Evolutionary conservation across 2,888 invertebrate genomes (phyloP), one percentile per base, ranked within the genome.

Genomic region (Metopia argyrocephala): DNA sequence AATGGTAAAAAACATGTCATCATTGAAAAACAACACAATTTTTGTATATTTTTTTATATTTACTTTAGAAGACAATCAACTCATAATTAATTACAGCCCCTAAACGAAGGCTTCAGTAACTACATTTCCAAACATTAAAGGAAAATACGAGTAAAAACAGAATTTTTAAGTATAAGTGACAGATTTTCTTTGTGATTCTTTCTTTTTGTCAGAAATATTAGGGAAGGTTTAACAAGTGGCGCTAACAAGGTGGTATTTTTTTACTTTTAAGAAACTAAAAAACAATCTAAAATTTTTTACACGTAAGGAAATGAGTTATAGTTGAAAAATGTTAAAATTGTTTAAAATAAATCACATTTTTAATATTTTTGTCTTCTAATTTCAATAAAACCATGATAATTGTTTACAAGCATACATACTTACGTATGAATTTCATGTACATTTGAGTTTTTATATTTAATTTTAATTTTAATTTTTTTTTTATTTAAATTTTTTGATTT

Each of bases 241-340:
- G 87, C 86, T 85, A 85, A 84, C 86, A 85, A 83, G 85, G 85
- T 85, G 86, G 86, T 81, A 86, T 85, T 86, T 85, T 84, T 86
- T 85, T 83, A n/a, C n/a, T n/a, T n/a, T n/a, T n/a, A n/a, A n/a
- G n/a, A n/a, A n/a, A n/a, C n/a, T n/a, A n/a, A n/a, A n/a, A n/a
- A n/a, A n/a, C n/a, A n/a, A n/a, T n/a, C n/a, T n/a, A n/a, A n/a
- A n/a, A n/a, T n/a, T n/a, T n/a, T n/a, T n/a, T n/a, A n/a, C n/a
- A 54, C 27, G 23, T 25, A 7, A 7, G 15, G 21, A 46, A 56
- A 71, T 79, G 66, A 79, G 52, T 76, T 79, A 79, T 71, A 31
- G 46, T 3, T 27, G 69, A 76, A 64, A 57, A 76, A 80, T 80
- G 50, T 20, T 38, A 64, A 76, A n/a, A 73, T 54, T 50, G 12